Conservation (phyloP, 1,140 invertebrate species). For the Melipona quadrifasciata region DNA sequence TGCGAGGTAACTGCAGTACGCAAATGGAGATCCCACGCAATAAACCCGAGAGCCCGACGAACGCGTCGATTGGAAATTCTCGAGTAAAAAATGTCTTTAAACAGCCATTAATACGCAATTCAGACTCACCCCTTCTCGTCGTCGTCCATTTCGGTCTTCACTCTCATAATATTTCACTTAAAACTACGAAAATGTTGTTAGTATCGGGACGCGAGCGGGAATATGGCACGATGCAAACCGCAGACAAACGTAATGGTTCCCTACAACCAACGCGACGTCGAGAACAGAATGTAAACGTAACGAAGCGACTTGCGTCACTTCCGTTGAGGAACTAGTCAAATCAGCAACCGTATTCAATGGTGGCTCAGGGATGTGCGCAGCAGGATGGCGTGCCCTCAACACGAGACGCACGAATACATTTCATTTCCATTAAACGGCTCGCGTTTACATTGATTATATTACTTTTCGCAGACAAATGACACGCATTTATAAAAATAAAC, state of each 20-base stretch:
- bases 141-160: conserved; percentile 83
- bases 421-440: neutral
- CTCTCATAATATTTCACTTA: conserved; percentile 83
- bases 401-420: too few species aligned
- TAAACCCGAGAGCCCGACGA: conserved; percentile 51
- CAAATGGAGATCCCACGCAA: conserved; percentile 63
- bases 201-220: conserved; percentile 76
- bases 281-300: conserved; percentile 79
- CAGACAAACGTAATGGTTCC: conserved; percentile 81
- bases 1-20: conserved; percentile 17
- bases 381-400: neutral
- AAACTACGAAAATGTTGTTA: conserved; percentile 78
- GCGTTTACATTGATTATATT: neutral
- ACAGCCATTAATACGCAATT: neutral
- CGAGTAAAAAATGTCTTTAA: conserved; percentile 14
- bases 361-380: neutral
- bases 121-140: conserved; percentile 82
- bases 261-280: conserved; percentile 74
- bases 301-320: conserved; percentile 79
- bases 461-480: neutral
- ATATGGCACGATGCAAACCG: conserved; percentile 81
- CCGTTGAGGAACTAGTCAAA: conserved; percentile 70
- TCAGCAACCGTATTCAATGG: conserved; percentile 35
- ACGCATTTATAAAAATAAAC: neutral
- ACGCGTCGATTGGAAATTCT: conserved; percentile 41